These are phyloP conservation scores for Drosophila pegasa DNA, from an alignment of 2,888 invertebrate species.

Conservation along the genomic window DNA sequence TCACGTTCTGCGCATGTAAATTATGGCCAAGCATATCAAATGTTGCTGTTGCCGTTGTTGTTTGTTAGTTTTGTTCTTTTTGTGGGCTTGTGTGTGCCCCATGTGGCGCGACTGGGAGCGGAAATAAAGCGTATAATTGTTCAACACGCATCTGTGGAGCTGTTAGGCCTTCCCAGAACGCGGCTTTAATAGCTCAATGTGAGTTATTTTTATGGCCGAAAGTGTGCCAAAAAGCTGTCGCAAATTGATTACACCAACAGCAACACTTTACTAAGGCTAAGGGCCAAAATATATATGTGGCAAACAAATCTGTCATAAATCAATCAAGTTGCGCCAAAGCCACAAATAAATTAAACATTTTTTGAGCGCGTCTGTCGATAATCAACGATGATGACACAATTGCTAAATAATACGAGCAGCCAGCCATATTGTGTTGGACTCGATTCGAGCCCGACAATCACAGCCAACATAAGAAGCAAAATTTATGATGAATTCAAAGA, in stretches of 20 bases:
- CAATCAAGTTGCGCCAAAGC: slow-evolving; percentile 29
- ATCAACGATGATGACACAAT: slow-evolving; percentile 49
- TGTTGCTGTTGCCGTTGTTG: slow-evolving; percentile 26
- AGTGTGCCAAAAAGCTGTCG: slow-evolving; percentile 43
- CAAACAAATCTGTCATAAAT: slow-evolving; percentile 37
- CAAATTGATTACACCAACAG: slow-evolving; percentile 7
- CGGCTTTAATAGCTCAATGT: slow-evolving; percentile 20
- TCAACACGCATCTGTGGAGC: slow-evolving; percentile 50
- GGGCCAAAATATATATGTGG: slow-evolving; percentile 12
- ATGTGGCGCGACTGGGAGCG: slow-evolving; percentile 55
- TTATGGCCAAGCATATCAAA: slow-evolving; percentile 48
- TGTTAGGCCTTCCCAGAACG: slow-evolving; percentile 27
- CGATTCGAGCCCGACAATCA: slow-evolving; percentile 27
- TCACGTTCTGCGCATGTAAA: slow-evolving; percentile 69
- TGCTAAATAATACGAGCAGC: slow-evolving; percentile 25
- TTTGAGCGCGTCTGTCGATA: slow-evolving; percentile 17
- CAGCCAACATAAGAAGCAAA: slow-evolving; percentile 32
- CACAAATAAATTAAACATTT: slow-evolving; percentile 13
- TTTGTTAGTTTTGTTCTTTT: not conserved
- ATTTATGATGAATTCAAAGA: slow-evolving; percentile 36
- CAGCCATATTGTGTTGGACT: not conserved
- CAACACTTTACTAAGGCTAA: slow-evolving; percentile 9
- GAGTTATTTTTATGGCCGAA: slow-evolving; percentile 37
- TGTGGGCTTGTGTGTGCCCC: slow-evolving; percentile 30
- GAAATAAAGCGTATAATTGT: slow-evolving; percentile 69